Evolutionary conservation across 2,113 vertebrate genomes (phyloP), one percentile per base, ranked within the genome.

Genomic region (Stictonetta naevosa): DNA sequence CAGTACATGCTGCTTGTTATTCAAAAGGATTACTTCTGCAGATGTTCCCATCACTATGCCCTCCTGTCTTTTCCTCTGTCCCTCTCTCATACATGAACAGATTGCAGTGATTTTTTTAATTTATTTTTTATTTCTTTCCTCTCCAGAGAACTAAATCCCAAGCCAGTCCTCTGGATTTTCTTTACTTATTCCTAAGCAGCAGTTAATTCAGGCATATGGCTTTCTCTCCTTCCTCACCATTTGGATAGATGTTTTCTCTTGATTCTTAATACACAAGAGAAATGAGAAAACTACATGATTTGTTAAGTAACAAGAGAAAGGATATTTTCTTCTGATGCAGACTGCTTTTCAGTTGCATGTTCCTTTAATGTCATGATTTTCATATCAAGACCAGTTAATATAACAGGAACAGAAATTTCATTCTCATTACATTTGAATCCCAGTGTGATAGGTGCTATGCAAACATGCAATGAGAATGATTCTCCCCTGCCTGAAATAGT

Each of bases 221-320:
- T 88, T 92, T 42, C 31, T 58, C n/a, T 88, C 59, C 79, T 67
- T 56, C 62, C 85, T 96, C 88, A 15, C 63, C 4, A 48, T 68
- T 74, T 83, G 84, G 82, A 59, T 85, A 93, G 93, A 93, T 96
- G 94, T 90, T 93, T 83, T 91, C 84, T 81, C 58, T 59, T 71
- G 56, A 74, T 68, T 63, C 85, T 66, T 81, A 90, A 86, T 81
- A 60, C 76, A 38, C 0, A 0, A 88, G 68, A 90, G 79, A 80
- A 88, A 93, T 60, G 13, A 77, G 82, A 80, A 90, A 73, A 81
- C n/a, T 44, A 74, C 36, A 71, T 17, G 55, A 59, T 74, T 76
- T 84, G 11, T 74, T 80, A 38, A 63, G 40, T 25, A 66, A 86
- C 86, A 86, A 48, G 9, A 71, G 55, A 29, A 33, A 72, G 12